A percentile compares a stretch with the other conserved stretches of the same genome.
Conservation (phyloP, 2,797 vertebrate species). For the Columba guinea region DNA sequence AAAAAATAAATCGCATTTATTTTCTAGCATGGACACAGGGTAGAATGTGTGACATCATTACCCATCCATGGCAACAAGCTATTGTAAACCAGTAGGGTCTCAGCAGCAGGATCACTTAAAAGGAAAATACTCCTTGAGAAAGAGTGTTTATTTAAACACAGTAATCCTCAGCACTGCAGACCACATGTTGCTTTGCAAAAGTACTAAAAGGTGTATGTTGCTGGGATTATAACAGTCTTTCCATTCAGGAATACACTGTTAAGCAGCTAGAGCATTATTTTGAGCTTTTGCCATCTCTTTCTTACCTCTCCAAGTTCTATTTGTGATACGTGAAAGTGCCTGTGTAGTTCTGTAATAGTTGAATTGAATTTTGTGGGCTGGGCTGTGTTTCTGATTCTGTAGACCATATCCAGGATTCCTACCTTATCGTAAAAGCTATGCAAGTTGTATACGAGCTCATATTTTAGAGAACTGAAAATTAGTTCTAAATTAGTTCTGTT, state of each 20-base stretch:
- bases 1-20: conserved; percentile 1
- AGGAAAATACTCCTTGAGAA: background rate
- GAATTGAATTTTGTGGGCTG: too few species aligned
- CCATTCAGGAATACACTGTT: background rate
- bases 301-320: background rate
- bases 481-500: too few species aligned
- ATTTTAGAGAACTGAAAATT: too few species aligned
- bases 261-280: background rate
- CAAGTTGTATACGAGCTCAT: too few species aligned
- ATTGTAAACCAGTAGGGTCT: background rate
- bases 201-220: background rate
- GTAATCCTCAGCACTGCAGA: background rate
- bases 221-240: background rate
- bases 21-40: conserved; percentile 7
- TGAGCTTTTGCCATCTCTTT: background rate
- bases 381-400: too few species aligned
- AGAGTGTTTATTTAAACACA: background rate
- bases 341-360: too few species aligned
- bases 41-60: conserved; percentile 40
- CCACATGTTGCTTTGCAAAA: background rate
- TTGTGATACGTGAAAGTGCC: background rate
- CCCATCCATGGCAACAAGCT: conserved; percentile 24
- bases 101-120: background rate
- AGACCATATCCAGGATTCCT: too few species aligned
- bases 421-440: too few species aligned